These are phyloP conservation scores for Melopsittacus undulatus DNA, from an alignment of 2,797 vertebrate species.

Conservation along the genomic window DNA sequence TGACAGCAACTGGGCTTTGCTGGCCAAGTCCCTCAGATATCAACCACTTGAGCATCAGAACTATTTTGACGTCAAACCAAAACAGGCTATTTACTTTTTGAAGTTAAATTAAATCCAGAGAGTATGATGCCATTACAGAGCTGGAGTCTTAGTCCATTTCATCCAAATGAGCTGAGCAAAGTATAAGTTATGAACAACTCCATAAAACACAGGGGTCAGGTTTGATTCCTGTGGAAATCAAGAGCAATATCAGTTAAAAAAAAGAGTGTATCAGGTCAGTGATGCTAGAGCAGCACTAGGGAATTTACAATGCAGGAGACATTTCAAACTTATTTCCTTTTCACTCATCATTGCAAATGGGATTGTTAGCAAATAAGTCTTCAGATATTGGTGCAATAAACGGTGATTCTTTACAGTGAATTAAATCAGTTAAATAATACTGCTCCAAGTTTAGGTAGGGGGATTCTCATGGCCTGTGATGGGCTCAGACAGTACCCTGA, in stretches of 20 bases:
- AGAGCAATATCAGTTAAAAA: neutral
- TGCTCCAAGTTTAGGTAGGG: neutral
- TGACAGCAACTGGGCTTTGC: constrained; percentile 60
- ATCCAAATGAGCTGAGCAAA: constrained; percentile 36
- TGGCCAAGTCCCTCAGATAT: constrained; percentile 51
- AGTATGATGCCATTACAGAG: neutral
- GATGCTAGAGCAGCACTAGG: neutral
- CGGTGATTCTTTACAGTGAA: neutral
- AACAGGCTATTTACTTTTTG: constrained; percentile 67
- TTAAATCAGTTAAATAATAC: neutral
- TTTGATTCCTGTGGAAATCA: neutral
- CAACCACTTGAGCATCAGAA: constrained; percentile 42
- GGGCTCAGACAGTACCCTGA: neutral
- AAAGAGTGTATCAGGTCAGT: neutral
- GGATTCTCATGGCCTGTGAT: neutral
- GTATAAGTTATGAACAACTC: constrained; percentile 42
- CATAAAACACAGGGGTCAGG: neutral
- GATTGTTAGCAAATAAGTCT: neutral
- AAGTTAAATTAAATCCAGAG: constrained; percentile 70
- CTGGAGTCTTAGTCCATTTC: constrained; percentile 13
- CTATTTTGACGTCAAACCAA: constrained; percentile 63
- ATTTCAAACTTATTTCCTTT: neutral
- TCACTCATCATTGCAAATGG: neutral
- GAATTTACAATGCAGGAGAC: neutral
- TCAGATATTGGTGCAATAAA: neutral